These are phyloP conservation scores for Lepidonotus clava DNA, from an alignment of 2,888 invertebrate species.

Conservation along the genomic window DNA sequence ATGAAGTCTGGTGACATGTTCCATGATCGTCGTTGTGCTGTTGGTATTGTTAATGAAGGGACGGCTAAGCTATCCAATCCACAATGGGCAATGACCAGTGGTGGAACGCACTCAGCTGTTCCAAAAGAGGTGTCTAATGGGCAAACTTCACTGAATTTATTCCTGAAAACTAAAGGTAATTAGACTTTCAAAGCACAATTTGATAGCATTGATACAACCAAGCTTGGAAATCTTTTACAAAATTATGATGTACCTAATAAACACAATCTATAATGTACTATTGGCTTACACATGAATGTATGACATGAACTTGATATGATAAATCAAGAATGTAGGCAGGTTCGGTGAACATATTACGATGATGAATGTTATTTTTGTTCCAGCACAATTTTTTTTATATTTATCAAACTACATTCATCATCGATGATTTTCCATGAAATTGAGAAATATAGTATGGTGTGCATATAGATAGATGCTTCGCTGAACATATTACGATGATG, in stretches of 20 bases:
- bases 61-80: not conserved
- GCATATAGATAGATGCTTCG: not conserved
- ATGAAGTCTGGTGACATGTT: slow-evolving; percentile 4
- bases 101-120: not conserved
- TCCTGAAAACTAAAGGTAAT: slow-evolving; percentile 15
- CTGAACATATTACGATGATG: not conserved
- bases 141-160: not conserved
- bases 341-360: too few species aligned
- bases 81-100: slow-evolving; percentile 14
- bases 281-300: too few species aligned
- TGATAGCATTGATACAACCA: too few species aligned
- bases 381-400: not conserved
- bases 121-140: not conserved
- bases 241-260: too few species aligned
- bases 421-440: not conserved
- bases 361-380: not conserved
- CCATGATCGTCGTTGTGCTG: slow-evolving; percentile 45
- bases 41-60: slow-evolving; percentile 35
- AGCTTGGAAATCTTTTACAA: too few species aligned
- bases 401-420: not conserved
- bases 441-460: not conserved
- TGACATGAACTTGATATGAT: too few species aligned
- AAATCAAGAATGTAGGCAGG: too few species aligned
- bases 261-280: too few species aligned
- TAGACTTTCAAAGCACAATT: too few species aligned